Base-by-base conservation (phyloP, 2,797 vertebrate species). In the Trematomus bernacchii region DNA sequence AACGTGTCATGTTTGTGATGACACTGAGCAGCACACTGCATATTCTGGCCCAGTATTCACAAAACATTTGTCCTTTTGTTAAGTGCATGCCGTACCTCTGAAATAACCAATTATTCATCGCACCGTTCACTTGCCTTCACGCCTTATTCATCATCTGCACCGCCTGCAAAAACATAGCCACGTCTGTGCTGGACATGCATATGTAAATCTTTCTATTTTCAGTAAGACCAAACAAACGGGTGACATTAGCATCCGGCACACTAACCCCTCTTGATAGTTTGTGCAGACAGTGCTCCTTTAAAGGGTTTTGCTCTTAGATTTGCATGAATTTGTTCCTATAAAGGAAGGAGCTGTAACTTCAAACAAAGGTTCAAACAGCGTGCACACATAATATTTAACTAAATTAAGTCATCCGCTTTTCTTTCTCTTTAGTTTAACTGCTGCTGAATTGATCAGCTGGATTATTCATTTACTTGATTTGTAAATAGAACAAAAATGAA, bases 11-110 rank as follows among this genome's bases (percentile, higher is more conserved):
- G 80, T 81, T 73, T 75, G 73, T 74, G 67, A 78, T 87, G 88
- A 92, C 76, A 82, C 58, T 89, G 71, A 91, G 55, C 88, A 92
- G 86, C 27, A 16, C 66, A 55, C 63, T n/a, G 30, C 64, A 70
- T 64, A 60, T 47, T 82, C 71, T 76, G 60, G 68, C 57, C 51
- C 58, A 46, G n/a, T 57, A 58, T 71, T 68, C 51, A 67, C 33
- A 0, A 10, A 73, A 46, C 66, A 72, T 73, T 65, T n/a, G 42
- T 73, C 23, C 47, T 21, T 40, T n/a, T 2, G 10, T 63, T 27
- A 4, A 74, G 61, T 72, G 66, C 54, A 40, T 79, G 70, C 47
- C 62, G 52, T 61, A 27, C 65, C 40, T 79, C 80, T 68, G 51
- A 82, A 83, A 79, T 70, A 71, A 63, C 33, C 16, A 11, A 40